Evolutionary conservation across 2,888 invertebrate genomes (phyloP), one percentile per base, ranked within the genome.

Genomic region (Charanyca ferruginea): DNA sequence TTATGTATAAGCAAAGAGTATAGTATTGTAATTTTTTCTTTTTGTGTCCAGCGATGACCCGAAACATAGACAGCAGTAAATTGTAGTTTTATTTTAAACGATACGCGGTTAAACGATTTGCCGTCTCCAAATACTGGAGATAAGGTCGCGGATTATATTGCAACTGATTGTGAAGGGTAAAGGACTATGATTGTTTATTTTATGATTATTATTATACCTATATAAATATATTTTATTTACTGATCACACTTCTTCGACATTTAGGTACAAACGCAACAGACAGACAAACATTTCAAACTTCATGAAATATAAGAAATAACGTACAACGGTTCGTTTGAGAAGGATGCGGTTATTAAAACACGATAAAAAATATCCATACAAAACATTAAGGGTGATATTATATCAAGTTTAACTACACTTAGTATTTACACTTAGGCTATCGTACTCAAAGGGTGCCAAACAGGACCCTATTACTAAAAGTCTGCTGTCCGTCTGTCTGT

Each of bases 71-170:
- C 41, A 61, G 22, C 52, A 64, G 54, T 68, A 77, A 66, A 79
- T 80, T 54, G 55, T 38, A 62, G 48, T 62, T 70, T 73, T 80
- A 77, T 77, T 77, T 70, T 70, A 69, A 80, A 73, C 59, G 60
- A 70, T 65, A 65, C 22, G 64, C 52, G 62, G 80, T 52, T 60
- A 57, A 45, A 73, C 44, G 57, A 69, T 63, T 73, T 68, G 47
- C 44, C 3, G 69, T 61, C 55, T 57, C 61, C 48, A 16, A 67
- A 47, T 66, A 77, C 76, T 54, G 53, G 60, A 72, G 80, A 72
- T 72, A 67, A 51, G 67, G 53, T 58, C 67, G 62, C 55, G 47
- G 59, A 76, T 65, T 65, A 65, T 71, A 65, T 65, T 57, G 66
- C 47, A 59, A 47, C 57, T 54, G 72, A 68, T 80, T 54, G 65